A percentile compares a stretch with the other conserved stretches of the same genome.
Evolutionary conservation across 2,113 vertebrate species (phyloP).

Genomic region (Monopterus albus): DNA sequence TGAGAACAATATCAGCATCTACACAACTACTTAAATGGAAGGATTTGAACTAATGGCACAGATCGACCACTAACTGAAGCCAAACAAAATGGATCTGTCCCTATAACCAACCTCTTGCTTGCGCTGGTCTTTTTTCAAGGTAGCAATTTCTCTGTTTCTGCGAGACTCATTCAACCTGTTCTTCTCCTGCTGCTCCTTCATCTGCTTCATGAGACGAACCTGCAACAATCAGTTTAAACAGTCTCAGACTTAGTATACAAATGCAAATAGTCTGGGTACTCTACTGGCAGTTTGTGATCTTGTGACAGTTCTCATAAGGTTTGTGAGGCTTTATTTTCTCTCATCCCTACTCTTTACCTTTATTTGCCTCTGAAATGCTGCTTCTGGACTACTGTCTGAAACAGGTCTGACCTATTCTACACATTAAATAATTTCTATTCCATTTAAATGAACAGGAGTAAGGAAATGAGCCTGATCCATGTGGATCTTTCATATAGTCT

Average conservation of each 20-base stretch:
- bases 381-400: too few species aligned
- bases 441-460: too few species aligned
- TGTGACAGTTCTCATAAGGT: neutral
- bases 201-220: conserved; percentile 99
- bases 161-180: conserved; percentile 92
- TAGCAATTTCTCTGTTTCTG: conserved; percentile 93
- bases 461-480: too few species aligned
- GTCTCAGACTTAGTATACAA: too few species aligned
- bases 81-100: too few species aligned
- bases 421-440: too few species aligned
- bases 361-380: too few species aligned
- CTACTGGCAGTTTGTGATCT: too few species aligned
- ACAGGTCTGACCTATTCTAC: too few species aligned
- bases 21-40: neutral
- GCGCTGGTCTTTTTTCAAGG: conserved; percentile 96
- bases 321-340: neutral
- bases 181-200: conserved; percentile 99
- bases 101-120: conserved; percentile 87
- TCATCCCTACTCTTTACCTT: too few species aligned
- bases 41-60: neutral
- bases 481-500: too few species aligned
- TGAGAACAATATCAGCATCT: neutral
- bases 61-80: neutral
- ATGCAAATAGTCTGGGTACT: too few species aligned
- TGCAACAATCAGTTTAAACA: conserved; percentile 51